A percentile compares a stretch with the other conserved stretches of the same genome.
These are phyloP conservation scores for Calyptomena viridis DNA, from an alignment of 2,113 vertebrate species.

Conservation along the genomic window DNA sequence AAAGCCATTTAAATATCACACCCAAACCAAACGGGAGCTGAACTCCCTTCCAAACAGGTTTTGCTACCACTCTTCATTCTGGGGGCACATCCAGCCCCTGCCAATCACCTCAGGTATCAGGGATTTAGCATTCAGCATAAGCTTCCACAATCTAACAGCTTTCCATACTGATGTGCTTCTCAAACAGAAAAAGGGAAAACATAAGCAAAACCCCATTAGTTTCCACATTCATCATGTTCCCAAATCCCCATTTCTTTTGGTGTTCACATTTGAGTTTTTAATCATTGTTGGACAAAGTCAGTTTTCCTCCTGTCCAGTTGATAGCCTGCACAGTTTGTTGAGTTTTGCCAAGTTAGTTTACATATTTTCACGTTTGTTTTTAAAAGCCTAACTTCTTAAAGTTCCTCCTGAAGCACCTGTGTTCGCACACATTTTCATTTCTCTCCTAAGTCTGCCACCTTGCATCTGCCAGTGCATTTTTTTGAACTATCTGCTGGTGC, in stretches of 20 bases:
- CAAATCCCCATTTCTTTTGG: neutral
- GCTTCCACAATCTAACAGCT: neutral
- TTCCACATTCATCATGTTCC: neutral
- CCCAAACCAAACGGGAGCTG: neutral
- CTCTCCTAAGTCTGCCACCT: neutral
- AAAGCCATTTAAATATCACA: neutral
- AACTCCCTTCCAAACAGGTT: neutral
- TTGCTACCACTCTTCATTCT: neutral
- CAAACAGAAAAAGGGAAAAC: neutral
- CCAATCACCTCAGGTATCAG: neutral
- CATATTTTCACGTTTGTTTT: conserved; percentile 29
- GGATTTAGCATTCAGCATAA: neutral
- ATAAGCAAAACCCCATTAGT: neutral
- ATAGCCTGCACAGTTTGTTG: conserved; percentile 14
- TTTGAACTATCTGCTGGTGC: neutral
- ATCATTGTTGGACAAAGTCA: neutral
- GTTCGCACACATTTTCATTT: neutral
- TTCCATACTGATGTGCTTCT: neutral
- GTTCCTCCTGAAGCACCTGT: neutral
- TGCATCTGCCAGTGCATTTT: neutral
- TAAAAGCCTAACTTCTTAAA: neutral
- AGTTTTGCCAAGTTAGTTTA: conserved; percentile 2
- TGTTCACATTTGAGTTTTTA: conserved; percentile 33
- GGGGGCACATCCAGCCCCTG: neutral
- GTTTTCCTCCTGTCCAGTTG: conserved; percentile 19